These are phyloP conservation scores for Ganaspis brasiliensis DNA, from an alignment of 2,888 invertebrate species.

Conservation along the genomic window DNA sequence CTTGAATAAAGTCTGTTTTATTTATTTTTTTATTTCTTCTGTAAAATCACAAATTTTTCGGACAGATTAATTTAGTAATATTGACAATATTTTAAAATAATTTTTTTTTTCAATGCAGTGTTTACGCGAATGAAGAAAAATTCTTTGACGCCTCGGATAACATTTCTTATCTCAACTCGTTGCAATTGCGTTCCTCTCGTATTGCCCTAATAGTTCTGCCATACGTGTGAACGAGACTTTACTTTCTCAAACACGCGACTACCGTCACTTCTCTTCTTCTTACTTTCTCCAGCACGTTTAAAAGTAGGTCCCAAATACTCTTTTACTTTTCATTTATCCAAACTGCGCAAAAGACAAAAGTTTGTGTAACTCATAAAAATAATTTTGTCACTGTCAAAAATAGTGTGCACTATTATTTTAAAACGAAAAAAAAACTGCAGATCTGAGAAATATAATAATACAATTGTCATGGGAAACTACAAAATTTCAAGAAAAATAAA, in stretches of 20 bases:
- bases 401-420: no score
- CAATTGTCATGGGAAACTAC: no score
- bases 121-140: background rate
- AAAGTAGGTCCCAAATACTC: conserved; percentile 78
- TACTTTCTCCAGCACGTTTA: conserved; percentile 75
- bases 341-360: conserved; percentile 27
- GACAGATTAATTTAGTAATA: no score
- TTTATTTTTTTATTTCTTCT: no score
- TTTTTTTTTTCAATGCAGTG: background rate
- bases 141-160: conserved; percentile 28
- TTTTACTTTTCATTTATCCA: conserved; percentile 39
- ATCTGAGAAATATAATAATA: no score
- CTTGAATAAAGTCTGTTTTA: no score
- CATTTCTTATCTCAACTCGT: conserved; percentile 38
- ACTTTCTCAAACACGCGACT: conserved; percentile 75
- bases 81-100: background rate
- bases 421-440: no score
- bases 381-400: background rate
- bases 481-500: no score
- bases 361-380: background rate
- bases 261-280: conserved; percentile 70
- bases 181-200: conserved; percentile 54
- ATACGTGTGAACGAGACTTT: conserved; percentile 71
- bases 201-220: conserved; percentile 64
- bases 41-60: no score